Evolutionary conservation across 2,113 vertebrate species (phyloP), one percentile per base, ranked within the genome.

Genomic region (Uria lomvia): DNA sequence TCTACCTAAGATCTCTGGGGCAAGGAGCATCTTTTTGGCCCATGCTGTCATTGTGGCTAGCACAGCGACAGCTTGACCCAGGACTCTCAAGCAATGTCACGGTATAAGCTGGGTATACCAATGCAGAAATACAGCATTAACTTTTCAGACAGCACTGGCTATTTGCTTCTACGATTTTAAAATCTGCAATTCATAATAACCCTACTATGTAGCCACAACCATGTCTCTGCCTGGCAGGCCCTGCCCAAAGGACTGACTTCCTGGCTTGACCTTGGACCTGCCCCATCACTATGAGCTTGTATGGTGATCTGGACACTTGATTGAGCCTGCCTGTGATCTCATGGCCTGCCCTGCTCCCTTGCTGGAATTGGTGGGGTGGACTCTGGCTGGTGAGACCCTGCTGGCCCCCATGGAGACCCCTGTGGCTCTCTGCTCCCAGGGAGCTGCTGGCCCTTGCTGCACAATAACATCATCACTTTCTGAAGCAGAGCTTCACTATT

Each of bases 331-430:
- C 27, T 49, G 52, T 50, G 34, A 50, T 50, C 38, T 80, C 4
- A 1, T 19, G 14, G 27, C 9, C 36, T 60, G 12, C 12, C 19
- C 32, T 85, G 20, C 29, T 93, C 15, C n/a, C 34, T 52, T 42
- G 17, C 18, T 47, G 26, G 8, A 3, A 2, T 1, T 42, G 30
- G 8, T 42, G 36, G 20, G 21, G 17, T 68, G n/a, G 23, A 21
- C 4, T 17, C 14, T 47, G 26, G 36, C 34, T 89, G 21, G 11
- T 52, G 34, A 88, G 13, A 79, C 11, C 2, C 52, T 73, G 21
- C 1, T 2, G 40, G 32, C 6, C 8, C 38, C 26, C 6, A 2
- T 47, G 24, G 45, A 74, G 8, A n/a, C 1, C 9, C 8, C 45
- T 26, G 13, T 59, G 13, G 13, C 38, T 58, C 43, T 59, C 29